Evolutionary conservation across 2,797 vertebrate genomes (phyloP).

Genomic region (Thripadectes ignobilis): DNA sequence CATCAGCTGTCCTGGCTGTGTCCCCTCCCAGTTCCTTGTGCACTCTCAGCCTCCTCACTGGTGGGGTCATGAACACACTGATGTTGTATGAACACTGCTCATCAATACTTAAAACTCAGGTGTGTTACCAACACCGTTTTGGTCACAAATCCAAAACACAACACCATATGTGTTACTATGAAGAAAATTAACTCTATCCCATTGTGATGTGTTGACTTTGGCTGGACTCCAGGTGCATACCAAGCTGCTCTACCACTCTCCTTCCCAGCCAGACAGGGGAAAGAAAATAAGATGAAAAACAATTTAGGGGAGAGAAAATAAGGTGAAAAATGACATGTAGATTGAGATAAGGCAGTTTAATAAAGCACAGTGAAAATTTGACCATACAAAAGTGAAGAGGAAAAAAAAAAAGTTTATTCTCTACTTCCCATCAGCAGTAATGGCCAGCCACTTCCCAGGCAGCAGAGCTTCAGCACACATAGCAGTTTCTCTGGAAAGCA

Average conservation of each 20-base stretch:
- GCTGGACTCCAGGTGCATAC: neutral
- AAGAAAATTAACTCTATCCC: neutral
- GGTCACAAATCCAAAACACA: neutral
- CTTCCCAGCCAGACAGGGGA: neutral
- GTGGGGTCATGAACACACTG: neutral
- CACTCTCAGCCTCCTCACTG: neutral
- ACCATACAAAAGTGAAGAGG: neutral
- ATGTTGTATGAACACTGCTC: neutral
- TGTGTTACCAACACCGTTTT: neutral
- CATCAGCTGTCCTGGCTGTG: neutral
- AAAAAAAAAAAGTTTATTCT: neutral
- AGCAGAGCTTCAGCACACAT: neutral
- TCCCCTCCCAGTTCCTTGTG: neutral
- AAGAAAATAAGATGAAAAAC: neutral
- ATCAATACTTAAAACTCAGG: neutral
- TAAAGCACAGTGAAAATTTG: neutral
- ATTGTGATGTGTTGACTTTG: neutral
- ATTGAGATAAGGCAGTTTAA: neutral
- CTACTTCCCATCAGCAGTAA: neutral
- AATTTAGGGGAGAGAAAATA: neutral
- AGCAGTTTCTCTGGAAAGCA: neutral
- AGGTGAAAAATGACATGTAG: neutral
- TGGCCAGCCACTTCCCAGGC: neutral
- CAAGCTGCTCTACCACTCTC: neutral
- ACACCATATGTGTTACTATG: neutral